Percentiles rank a stretch among this genome's conserved stretches.
phyloP scores from a whole-genome alignment of 1,140 invertebrate genomes.

The Aphaenogaster ashmeadi region DNA sequence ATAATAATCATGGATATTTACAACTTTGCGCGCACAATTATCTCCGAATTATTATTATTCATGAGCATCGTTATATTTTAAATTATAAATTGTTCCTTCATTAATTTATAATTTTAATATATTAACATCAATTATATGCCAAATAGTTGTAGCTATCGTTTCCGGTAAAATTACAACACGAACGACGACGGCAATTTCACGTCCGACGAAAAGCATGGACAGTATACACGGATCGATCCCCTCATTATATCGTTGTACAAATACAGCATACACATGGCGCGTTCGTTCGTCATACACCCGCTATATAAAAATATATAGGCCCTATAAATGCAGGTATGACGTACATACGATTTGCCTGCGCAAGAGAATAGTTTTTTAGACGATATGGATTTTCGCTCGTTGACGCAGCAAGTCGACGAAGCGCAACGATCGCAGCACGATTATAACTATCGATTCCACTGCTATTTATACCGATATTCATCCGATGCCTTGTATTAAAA shows the following conservation, averaged over 20 bases:
- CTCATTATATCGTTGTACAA: conserved; percentile 12
- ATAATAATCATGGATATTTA: conserved; percentile 35
- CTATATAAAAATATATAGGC: conserved; percentile 31
- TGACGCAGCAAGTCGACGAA: conserved; percentile 50
- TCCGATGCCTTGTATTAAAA: conserved; percentile 25
- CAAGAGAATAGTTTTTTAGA: conserved; percentile 50
- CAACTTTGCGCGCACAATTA: conserved; percentile 23
- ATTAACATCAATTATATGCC: conserved; percentile 2
- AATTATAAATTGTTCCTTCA: neutral
- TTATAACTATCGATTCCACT: conserved; percentile 55
- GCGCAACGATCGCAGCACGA: conserved; percentile 52
- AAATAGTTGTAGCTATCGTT: neutral
- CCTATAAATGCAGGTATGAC: conserved; percentile 46
- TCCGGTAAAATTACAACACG: neutral
- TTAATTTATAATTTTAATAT: conserved; percentile 55
- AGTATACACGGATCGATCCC: conserved; percentile 9
- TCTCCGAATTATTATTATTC: conserved; percentile 37
- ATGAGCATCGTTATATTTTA: neutral
- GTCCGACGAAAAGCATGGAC: neutral
- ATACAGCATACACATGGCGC: neutral
- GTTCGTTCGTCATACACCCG: neutral
- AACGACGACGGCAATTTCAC: conserved; percentile 6
- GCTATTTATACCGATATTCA: conserved; percentile 35
- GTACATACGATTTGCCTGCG: conserved; percentile 36
- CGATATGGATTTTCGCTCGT: conserved; percentile 47